Conservation (phyloP, 2,113 vertebrate genomes). For the Pachyramphus minor region DNA sequence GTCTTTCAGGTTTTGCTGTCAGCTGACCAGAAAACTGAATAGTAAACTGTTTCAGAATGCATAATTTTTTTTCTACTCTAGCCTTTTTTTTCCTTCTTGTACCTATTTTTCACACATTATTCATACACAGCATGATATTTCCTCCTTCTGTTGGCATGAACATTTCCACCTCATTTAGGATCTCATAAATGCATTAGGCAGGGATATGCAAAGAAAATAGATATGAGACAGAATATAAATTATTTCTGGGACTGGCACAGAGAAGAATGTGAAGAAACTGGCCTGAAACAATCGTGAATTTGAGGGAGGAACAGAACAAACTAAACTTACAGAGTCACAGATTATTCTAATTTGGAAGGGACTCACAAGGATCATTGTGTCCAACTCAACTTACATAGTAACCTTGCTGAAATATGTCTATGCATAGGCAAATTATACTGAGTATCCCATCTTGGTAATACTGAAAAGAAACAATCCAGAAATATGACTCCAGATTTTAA, state of each 20-base stretch:
- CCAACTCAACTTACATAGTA: neutral
- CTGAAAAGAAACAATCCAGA: neutral
- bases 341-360: neutral
- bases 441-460: neutral
- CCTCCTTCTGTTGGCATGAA: neutral
- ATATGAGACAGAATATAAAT: neutral
- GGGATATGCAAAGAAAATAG: neutral
- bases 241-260: neutral
- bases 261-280: neutral
- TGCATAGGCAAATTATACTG: neutral
- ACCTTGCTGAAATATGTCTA: neutral
- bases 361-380: neutral
- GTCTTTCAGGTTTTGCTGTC: neutral
- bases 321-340: neutral
- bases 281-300: neutral
- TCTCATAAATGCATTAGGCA: neutral
- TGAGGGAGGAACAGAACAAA: neutral
- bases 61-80: neutral
- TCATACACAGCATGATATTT: neutral
- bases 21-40: neutral
- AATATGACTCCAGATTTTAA: neutral
- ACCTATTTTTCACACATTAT: neutral
- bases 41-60: neutral
- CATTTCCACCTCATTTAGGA: neutral
- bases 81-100: neutral